phyloP scores from a whole-genome alignment of 2,113 vertebrate genomes.

The Nematolebias whitei region DNA sequence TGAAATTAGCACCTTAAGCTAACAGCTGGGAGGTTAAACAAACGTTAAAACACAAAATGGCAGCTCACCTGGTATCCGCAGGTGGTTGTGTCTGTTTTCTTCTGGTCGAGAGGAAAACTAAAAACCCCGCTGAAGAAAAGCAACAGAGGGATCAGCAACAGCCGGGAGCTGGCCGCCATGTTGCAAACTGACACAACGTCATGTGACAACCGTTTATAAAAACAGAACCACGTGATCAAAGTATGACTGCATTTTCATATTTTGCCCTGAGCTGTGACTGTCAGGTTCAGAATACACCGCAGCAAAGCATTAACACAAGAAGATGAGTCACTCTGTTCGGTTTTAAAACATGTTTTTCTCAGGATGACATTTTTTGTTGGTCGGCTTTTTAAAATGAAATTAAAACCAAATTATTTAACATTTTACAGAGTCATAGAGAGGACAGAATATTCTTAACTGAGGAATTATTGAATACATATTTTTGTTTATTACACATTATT shows the following conservation, averaged over 20 bases:
- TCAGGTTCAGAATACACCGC: constrained; percentile 7
- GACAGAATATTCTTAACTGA: too few relatives aligned
- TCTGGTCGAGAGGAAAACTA: constrained; percentile 51
- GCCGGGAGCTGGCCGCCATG: constrained; percentile 25
- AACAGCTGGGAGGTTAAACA: not conserved
- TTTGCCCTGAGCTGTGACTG: constrained; percentile 11
- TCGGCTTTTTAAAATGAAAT: too few relatives aligned
- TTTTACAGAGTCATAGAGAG: too few relatives aligned
- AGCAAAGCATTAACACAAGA: not conserved
- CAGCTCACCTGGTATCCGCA: constrained; percentile 68
- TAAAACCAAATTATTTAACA: too few relatives aligned
- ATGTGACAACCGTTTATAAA: constrained; percentile 56
- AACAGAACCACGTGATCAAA: constrained; percentile 43
- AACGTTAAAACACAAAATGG: not conserved
- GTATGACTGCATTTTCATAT: not conserved
- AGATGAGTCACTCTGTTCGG: not conserved
- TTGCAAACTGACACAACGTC: constrained; percentile 27
- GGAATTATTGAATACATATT: too few relatives aligned
- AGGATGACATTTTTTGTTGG: too few relatives aligned
- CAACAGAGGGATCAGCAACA: not conserved
- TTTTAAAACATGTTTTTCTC: too few relatives aligned
- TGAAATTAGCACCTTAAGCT: constrained; percentile 8
- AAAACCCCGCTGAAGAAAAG: constrained; percentile 8
- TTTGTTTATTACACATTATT: too few relatives aligned
- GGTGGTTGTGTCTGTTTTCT: not conserved